These are phyloP conservation scores for Eunapius fragilis DNA, from an alignment of 37 sponge, comb jelly and placozoan species.

Conservation along the genomic window DNA sequence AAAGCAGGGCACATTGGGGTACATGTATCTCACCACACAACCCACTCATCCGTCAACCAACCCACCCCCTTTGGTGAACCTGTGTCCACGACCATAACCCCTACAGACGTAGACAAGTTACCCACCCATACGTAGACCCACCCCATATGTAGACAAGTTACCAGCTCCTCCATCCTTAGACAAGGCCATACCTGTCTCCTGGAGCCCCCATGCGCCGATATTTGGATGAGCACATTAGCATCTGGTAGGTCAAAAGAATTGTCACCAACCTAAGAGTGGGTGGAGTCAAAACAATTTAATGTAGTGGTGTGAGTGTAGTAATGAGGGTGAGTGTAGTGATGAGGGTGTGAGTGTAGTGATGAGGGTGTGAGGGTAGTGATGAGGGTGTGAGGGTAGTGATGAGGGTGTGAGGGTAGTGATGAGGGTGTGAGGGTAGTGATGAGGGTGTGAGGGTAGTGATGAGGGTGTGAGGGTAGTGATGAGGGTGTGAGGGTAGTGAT, in stretches of 20 bases:
- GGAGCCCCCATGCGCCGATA: conserved; percentile 99
- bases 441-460: not conserved
- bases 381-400: not conserved
- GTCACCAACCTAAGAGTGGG: conserved; percentile 88
- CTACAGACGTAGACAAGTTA: not conserved
- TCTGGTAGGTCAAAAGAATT: conserved; percentile 99
- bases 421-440: not conserved
- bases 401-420: not conserved
- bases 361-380: not conserved
- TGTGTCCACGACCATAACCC: not conserved
- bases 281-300: not conserved
- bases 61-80: too few species aligned
- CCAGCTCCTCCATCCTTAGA: not conserved
- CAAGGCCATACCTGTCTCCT: conserved; percentile 88
- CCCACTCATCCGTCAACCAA: too few species aligned
- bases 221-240: conserved; percentile 98
- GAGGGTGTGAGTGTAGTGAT: not conserved
- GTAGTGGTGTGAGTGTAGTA: not conserved
- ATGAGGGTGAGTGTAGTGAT: not conserved
- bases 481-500: not conserved
- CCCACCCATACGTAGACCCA: not conserved
- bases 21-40: too few species aligned
- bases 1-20: too few species aligned
- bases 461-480: not conserved
- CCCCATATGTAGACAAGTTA: not conserved